Percentiles rank a stretch among this genome's conserved stretches.
Evolutionary conservation across 2,113 vertebrate species (phyloP).

Genomic region (Dinomys branickii): DNA sequence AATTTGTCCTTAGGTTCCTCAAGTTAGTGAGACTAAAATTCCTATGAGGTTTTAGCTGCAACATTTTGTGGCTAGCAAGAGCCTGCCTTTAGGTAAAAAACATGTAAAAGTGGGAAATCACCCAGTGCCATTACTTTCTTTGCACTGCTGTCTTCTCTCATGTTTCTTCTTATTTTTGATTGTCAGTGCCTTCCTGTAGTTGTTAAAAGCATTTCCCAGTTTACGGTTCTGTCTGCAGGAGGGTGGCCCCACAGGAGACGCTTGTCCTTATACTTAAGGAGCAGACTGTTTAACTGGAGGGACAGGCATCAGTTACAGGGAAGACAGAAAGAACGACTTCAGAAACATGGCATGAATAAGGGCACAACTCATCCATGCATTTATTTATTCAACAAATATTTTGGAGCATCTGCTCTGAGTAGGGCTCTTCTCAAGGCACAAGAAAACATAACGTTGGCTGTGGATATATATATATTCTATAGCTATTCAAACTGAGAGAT

Average conservation of each 20-base stretch:
- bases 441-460: not conserved
- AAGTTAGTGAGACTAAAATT: not conserved
- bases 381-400: slow-evolving; percentile 22
- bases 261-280: not conserved
- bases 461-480: not conserved
- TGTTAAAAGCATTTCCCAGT: not conserved
- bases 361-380: not conserved
- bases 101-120: not conserved
- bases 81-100: not conserved
- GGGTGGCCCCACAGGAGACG: not conserved
- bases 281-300: not conserved
- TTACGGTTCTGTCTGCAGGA: not conserved
- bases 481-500: not conserved
- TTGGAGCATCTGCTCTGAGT: not conserved
- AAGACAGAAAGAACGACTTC: not conserved
- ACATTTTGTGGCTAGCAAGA: not conserved
- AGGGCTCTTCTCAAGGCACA: not conserved
- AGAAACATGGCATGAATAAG: not conserved
- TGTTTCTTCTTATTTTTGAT: slow-evolving; percentile 4
- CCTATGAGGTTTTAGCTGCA: not conserved
- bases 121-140: not conserved
- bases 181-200: not conserved
- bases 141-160: not conserved
- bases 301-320: not conserved
- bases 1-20: not conserved